These are phyloP conservation scores for Gallinago nigripennis DNA, from an alignment of 2,797 vertebrate genomes.

Conservation along the genomic window DNA sequence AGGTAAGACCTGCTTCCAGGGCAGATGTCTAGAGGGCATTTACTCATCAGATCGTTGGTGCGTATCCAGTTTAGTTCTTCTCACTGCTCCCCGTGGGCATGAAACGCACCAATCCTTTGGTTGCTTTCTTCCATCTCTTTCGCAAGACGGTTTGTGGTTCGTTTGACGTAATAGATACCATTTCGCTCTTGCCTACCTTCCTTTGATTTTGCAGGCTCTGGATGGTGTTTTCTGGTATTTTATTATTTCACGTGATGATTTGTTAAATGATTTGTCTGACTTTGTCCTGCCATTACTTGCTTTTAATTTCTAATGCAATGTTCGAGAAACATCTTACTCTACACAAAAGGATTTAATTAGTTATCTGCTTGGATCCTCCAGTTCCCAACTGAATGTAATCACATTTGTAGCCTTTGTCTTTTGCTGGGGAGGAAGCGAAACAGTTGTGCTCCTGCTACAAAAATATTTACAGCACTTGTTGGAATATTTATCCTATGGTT, in stretches of 20 bases:
- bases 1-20: slow-evolving; percentile 67
- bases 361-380: background rate
- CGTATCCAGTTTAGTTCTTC: background rate
- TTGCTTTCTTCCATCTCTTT: background rate
- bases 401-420: background rate
- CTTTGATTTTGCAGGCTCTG: background rate
- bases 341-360: background rate
- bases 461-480: slow-evolving; percentile 34
- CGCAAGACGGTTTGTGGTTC: background rate
- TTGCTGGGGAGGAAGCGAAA: background rate
- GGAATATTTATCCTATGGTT: background rate
- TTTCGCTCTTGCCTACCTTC: background rate
- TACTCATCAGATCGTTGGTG: background rate
- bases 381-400: background rate
- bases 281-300: background rate
- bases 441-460: background rate
- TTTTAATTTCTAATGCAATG: background rate
- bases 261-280: background rate
- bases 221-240: background rate
- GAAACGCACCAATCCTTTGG: background rate
- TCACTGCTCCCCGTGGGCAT: background rate
- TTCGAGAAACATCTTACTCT: background rate
- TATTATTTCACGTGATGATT: background rate
- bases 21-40: background rate
- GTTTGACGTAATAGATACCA: background rate